phyloP scores from a whole-genome alignment of 2,113 vertebrate genomes.

The Gobius niger region DNA sequence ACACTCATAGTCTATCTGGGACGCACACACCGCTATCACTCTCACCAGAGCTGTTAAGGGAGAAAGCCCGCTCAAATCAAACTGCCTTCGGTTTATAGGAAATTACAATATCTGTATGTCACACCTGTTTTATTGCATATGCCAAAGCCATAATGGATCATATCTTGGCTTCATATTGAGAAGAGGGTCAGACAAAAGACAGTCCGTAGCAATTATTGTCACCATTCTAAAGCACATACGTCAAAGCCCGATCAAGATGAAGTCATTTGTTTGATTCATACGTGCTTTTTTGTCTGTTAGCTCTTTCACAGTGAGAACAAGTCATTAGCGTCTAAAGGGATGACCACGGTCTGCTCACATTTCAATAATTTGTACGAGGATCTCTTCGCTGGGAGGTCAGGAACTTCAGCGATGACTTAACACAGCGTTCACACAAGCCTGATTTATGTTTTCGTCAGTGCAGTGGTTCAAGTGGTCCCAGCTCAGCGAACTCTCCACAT shows the following conservation, averaged over 20 bases:
- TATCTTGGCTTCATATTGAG: too few species aligned
- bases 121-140: background rate
- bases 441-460: constrained; percentile 2
- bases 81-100: background rate
- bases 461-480: too few species aligned
- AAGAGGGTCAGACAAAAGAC: background rate
- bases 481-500: background rate
- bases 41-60: background rate
- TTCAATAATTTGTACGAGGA: constrained; percentile 8
- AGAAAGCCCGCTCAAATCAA: background rate
- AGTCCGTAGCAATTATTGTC: too few species aligned
- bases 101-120: background rate
- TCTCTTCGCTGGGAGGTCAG: constrained; percentile 49
- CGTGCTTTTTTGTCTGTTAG: constrained; percentile 16
- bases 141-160: background rate
- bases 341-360: background rate
- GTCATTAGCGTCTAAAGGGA: background rate
- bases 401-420: constrained; percentile 1
- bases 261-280: constrained; percentile 15
- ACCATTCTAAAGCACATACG: background rate
- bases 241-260: background rate
- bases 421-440: constrained; percentile 29
- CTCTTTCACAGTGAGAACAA: constrained; percentile 6
- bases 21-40: too few species aligned
- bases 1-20: constrained; percentile 2